These are phyloP conservation scores for Malthinus seriepunctatus DNA, from an alignment of 2,888 invertebrate genomes.

Conservation along the genomic window DNA sequence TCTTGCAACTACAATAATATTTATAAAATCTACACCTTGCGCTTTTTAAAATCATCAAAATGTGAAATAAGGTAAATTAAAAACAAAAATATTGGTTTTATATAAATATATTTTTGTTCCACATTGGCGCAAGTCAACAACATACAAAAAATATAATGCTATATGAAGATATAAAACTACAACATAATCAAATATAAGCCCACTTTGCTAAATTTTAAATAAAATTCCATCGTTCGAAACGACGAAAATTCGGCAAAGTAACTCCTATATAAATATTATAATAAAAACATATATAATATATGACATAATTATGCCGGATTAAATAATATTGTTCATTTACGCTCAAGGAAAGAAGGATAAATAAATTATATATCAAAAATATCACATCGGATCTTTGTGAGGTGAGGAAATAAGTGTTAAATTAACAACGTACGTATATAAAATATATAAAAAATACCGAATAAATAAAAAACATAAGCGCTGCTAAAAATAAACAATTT, in stretches of 20 bases:
- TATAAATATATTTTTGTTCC: slow-evolving; percentile 57
- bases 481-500: slow-evolving; percentile 37
- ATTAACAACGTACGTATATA: slow-evolving; percentile 12
- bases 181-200: slow-evolving; percentile 27
- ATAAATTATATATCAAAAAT: slow-evolving; percentile 35
- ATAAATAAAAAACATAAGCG: slow-evolving; percentile 35
- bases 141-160: slow-evolving; percentile 56
- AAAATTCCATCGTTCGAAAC: neutral
- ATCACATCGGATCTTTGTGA: slow-evolving; percentile 32
- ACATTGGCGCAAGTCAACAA: slow-evolving; percentile 58
- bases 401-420: slow-evolving; percentile 9
- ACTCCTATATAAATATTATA: slow-evolving; percentile 17
- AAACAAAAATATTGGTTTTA: slow-evolving; percentile 43
- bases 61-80: slow-evolving; percentile 21
- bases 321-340: neutral
- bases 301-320: slow-evolving; percentile 22
- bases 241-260: slow-evolving; percentile 19
- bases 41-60: neutral
- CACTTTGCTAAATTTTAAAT: slow-evolving; percentile 15
- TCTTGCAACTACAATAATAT: slow-evolving; percentile 13
- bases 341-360: slow-evolving; percentile 39
- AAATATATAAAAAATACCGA: slow-evolving; percentile 24
- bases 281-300: slow-evolving; percentile 22
- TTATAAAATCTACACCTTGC: neutral
- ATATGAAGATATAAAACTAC: slow-evolving; percentile 47